phyloP scores from a whole-genome alignment of 1,140 invertebrate species.

The Argopecten irradians region DNA sequence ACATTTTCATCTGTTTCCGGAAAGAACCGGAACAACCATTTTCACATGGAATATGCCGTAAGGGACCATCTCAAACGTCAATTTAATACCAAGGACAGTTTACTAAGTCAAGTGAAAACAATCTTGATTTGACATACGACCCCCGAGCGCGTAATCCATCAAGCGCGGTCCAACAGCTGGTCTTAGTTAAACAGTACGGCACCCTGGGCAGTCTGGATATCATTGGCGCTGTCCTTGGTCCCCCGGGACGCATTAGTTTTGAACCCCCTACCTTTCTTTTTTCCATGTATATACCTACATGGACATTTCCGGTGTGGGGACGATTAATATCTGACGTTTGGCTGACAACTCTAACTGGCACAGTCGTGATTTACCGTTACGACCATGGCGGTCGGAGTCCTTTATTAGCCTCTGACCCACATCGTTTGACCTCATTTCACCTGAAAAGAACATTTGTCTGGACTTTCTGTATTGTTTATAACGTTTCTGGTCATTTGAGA shows the following conservation, averaged over 20 bases:
- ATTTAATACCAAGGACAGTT: conserved; percentile 4
- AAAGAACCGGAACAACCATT: not conserved
- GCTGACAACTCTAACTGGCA: not conserved
- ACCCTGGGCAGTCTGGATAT: conserved; percentile 8
- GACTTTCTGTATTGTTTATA: too few relatives aligned
- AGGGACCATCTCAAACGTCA: not conserved
- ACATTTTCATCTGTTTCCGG: not conserved
- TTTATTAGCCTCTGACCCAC: not conserved
- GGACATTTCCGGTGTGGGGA: not conserved
- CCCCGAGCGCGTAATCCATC: not conserved
- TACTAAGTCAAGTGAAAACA: conserved; percentile 2
- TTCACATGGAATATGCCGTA: not conserved
- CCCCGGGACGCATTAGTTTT: not conserved
- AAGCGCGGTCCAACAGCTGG: not conserved
- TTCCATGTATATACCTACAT: not conserved
- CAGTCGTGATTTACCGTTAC: not conserved
- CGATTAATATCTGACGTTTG: not conserved
- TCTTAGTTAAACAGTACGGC: not conserved
- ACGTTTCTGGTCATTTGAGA: too few relatives aligned
- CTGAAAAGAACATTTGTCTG: not conserved
- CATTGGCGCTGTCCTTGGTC: not conserved
- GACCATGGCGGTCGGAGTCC: not conserved
- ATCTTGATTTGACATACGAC: conserved; percentile 6
- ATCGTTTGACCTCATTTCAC: not conserved
- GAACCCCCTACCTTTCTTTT: not conserved